phyloP scores from a whole-genome alignment of 2,888 invertebrate genomes.

The Eubasilissa splendida region DNA sequence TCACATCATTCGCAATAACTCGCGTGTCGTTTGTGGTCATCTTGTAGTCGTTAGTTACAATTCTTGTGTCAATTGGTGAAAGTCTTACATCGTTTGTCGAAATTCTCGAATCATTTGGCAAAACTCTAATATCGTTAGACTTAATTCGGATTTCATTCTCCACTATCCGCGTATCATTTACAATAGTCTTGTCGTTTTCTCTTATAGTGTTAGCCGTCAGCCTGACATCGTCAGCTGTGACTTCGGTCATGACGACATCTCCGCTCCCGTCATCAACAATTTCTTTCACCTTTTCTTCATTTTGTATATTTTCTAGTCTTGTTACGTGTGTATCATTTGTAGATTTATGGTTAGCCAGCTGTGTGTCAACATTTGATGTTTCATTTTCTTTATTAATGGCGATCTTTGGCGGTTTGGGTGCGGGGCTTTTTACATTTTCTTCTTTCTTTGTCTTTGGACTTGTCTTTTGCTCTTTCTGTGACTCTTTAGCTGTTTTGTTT shows the following conservation, averaged over 20 bases:
- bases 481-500: conserved; percentile 58
- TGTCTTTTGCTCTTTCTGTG: conserved; percentile 58
- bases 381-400: not conserved
- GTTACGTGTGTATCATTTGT: too few species aligned
- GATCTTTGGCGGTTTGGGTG: conserved; percentile 51
- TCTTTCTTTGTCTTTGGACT: conserved; percentile 39
- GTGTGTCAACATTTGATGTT: too few species aligned
- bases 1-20: not conserved
- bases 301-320: too few species aligned
- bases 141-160: not conserved
- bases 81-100: not conserved
- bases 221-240: not conserved
- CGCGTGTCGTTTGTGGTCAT: not conserved
- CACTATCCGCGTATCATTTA: not conserved
- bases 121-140: not conserved
- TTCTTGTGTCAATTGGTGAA: not conserved
- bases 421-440: conserved; percentile 52
- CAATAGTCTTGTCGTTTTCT: not conserved
- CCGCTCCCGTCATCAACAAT: too few species aligned
- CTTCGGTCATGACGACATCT: not conserved
- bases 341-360: too few species aligned
- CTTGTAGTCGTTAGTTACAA: not conserved
- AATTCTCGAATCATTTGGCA: not conserved
- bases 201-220: not conserved
- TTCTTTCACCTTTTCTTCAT: too few species aligned